Evolutionary conservation across 2,888 invertebrate genomes (phyloP), one percentile per base, ranked within the genome.

Genomic region (Epistrophe grossulariae): DNA sequence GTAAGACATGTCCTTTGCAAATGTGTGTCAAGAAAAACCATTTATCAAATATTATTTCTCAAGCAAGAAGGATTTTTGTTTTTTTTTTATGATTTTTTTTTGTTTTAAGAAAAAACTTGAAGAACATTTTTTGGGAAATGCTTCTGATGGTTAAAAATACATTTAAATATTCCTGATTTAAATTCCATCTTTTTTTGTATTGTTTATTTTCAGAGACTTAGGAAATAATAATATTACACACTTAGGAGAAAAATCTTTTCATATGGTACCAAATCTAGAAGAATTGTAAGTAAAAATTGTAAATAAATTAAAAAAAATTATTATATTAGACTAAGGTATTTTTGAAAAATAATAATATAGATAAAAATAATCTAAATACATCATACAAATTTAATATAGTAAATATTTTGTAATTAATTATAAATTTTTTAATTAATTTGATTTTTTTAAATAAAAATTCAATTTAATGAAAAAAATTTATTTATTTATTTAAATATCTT

Each of bases 201-300:
- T 84, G 78, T 80, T 81, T 87, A 38, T 79, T 91, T 90, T 28
- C 96, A 97, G 97, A 91, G 97, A 97, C 93, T 94, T 97, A 92
- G 95, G 96, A 89, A 95, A 95, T 94, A 97, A 97, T 94, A 97
- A 97, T 93, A 95, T 97, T 91, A 96, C 96, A 89, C 93, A 94
- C 91, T 93, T 97, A 93, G 95, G 95, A 91, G 95, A 95, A 89
- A 94, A 94, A 92, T 95, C 96, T 90, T 95, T 97, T 92, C 94
- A 93, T 89, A 94, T 94, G 90, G 95, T 96, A 91, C 93, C 94
- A 90, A 94, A 94, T 91, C 94, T 97, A 89, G 95, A 97, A 91
- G 96, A 96, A 93, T 93, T 96, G 96, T 96, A 93, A 96, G 96
- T 95, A 93, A 60, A 43, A 24, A 28, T 50, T 45, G 55, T 15